Evolutionary conservation across 2,888 invertebrate species (phyloP), one percentile per base, ranked within the genome.

Genomic region (Lypha dubia): DNA sequence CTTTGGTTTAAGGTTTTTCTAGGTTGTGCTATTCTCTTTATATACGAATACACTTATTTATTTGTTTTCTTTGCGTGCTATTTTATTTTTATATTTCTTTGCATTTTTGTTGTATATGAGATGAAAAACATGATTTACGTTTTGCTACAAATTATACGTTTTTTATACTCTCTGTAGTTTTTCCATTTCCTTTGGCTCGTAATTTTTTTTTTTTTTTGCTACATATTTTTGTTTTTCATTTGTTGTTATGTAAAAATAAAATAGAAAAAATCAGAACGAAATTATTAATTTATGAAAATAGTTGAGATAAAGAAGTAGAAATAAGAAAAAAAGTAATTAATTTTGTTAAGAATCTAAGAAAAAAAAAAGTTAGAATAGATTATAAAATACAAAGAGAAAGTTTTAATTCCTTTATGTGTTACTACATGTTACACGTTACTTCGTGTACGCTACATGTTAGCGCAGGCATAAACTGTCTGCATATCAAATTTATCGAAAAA

Each of bases 41-140:
- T 49, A 49, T 9, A 24, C 51, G 5, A 24, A 7, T 53, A n/a
- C n/a, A n/a, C n/a, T n/a, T n/a, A n/a, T n/a, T n/a, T n/a, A 53
- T 53, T 53, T 53, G 51, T 24, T 24, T 24, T 53, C 13, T 9
- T 20, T 53, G 9, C 9, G 20, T 53, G 22, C 24, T 53, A 24
- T 53, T 53, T 13, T 1, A 53, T 53, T 53, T 49, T n/a, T n/a
- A n/a, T n/a, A n/a, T n/a, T n/a, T n/a, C n/a, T n/a, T n/a, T n/a
- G n/a, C n/a, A n/a, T n/a, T n/a, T 20, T 53, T 20, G 3, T 44
- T 75, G 35, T 60, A 70, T 63, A 46, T 75, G 35, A 68, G n/a
- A 81, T 62, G 60, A 68, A 80, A 74, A 62, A 32, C 62, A 75
- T 81, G 56, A 56, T 75, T 75, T 81, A 75, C 62, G 67, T 41